These are phyloP conservation scores for Torymus auratus DNA, from an alignment of 2,888 invertebrate genomes.

Conservation along the genomic window DNA sequence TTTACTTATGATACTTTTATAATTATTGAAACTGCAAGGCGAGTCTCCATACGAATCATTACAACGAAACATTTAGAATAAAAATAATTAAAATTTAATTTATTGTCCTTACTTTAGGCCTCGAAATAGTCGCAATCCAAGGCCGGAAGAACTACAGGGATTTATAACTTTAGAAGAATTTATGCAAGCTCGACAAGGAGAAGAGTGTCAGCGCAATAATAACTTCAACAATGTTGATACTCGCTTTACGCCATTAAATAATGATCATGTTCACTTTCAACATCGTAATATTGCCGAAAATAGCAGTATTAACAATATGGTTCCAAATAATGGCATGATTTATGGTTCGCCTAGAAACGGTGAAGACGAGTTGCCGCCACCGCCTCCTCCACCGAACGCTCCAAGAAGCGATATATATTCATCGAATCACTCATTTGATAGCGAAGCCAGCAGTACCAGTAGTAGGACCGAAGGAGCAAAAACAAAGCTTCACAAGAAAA, in stretches of 20 bases:
- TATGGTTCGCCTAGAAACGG: constrained; percentile 65
- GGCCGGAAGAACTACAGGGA: constrained; percentile 81
- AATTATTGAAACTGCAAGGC: too few species aligned
- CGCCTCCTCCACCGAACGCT: constrained; percentile 41
- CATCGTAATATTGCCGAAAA: constrained; percentile 65
- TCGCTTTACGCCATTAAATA: constrained; percentile 66
- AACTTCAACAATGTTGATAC: constrained; percentile 54
- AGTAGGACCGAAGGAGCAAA: constrained; percentile 32
- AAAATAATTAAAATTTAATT: constrained; percentile 33
- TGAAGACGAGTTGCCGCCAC: constrained; percentile 60
- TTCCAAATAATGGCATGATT: constrained; percentile 65
- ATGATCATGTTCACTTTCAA: constrained; percentile 70
- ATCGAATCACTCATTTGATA: constrained; percentile 52
- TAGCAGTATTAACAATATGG: constrained; percentile 55
- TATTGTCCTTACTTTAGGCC: constrained; percentile 55
- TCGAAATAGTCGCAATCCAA: constrained; percentile 64
- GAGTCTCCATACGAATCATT: too few species aligned
- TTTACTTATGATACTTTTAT: constrained; percentile 7
- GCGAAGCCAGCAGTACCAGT: constrained; percentile 41
- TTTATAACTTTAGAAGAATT: constrained; percentile 88
- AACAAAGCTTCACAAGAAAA: constrained; percentile 40
- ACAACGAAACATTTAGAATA: background rate
- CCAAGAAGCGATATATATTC: constrained; percentile 27
- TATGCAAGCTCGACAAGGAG: constrained; percentile 87
- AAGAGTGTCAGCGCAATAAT: constrained; percentile 80